Base-by-base conservation (phyloP, 2,888 invertebrate species). In the Corbicula japonica region DNA sequence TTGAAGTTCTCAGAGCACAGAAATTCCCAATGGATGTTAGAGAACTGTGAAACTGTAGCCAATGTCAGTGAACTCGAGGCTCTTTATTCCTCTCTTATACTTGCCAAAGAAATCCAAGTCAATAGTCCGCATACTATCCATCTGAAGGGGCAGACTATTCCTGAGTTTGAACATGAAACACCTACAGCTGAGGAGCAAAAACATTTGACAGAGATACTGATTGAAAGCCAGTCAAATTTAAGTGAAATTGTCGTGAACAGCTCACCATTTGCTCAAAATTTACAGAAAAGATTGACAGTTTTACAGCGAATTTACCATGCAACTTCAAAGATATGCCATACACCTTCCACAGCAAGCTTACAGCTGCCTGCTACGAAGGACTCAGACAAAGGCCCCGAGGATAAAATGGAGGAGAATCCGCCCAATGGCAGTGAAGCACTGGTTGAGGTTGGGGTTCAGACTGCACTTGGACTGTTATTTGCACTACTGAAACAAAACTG, bases 381-480 rank as follows among this genome's bases (percentile, higher is more conserved):
- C 8, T 38, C 44, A 26, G 52, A 70, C 21, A 44, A 30, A 15
- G 50, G 63, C 2, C 56, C 35, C 46, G 56, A 23, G 23, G 80
- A 76, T 41, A 76, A 78, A 26, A 60, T 65, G 8, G 79, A 76
- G 4, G 77, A 75, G 5, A 35, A 50, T 41, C 48, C 56, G 3
- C 41, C 34, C 30, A 75, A 41, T 50, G 92, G 92, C 32, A 91
- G 90, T 44, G 94, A 95, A 87, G 95, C 95, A 1, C 91, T 96
- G 68, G 91, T 95, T 54, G 95, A 95, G 93, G 94, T 96, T 85
- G 95, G 95, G 6, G 95, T 95, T 1, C 95, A 95, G 90, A 95
- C 95, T 48, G 95, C 95, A 0, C 93, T 95, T 6, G 95, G 94
- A 76, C 91, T 95, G 56, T 88, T 95, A 30, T 95, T 96, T 90